Evolutionary conservation across 2,113 vertebrate species (phyloP).

Genomic region (Notechis scutatus): DNA sequence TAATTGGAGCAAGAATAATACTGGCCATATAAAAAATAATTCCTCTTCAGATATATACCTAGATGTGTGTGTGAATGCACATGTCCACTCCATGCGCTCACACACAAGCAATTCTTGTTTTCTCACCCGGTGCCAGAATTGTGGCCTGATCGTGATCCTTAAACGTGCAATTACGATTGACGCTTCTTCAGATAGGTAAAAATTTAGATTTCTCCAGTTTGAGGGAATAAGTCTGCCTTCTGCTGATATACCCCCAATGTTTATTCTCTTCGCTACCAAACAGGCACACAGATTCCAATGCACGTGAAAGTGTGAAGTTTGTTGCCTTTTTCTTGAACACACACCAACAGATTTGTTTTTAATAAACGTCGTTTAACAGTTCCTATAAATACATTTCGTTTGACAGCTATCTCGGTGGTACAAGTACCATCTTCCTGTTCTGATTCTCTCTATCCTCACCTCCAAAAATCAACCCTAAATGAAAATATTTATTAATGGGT

Average conservation of each 20-base stretch:
- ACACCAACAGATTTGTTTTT: conserved; percentile 60
- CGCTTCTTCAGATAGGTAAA: conserved; percentile 13
- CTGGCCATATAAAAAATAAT: conserved; percentile 66
- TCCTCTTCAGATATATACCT: neutral
- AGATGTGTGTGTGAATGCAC: neutral
- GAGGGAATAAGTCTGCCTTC: conserved; percentile 31
- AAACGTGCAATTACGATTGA: neutral
- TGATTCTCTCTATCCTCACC: conserved; percentile 24
- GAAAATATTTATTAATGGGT: conserved; percentile 63
- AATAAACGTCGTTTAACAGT: conserved; percentile 57
- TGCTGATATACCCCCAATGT: conserved; percentile 33
- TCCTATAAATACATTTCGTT: conserved; percentile 58
- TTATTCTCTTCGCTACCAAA: conserved; percentile 24
- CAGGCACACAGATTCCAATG: conserved; percentile 38
- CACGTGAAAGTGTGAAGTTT: conserved; percentile 43
- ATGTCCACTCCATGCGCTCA: neutral
- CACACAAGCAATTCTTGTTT: conserved; percentile 68
- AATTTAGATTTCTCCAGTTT: conserved; percentile 24
- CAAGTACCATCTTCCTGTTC: conserved; percentile 50
- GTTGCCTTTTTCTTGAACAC: conserved; percentile 59
- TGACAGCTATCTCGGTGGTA: conserved; percentile 52
- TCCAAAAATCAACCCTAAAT: conserved; percentile 57
- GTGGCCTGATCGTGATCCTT: neutral
- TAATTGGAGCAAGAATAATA: conserved; percentile 70
- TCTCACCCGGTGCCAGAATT: conserved; percentile 19